Conservation (phyloP, 2,113 vertebrate genomes). For the Galbula dea region DNA sequence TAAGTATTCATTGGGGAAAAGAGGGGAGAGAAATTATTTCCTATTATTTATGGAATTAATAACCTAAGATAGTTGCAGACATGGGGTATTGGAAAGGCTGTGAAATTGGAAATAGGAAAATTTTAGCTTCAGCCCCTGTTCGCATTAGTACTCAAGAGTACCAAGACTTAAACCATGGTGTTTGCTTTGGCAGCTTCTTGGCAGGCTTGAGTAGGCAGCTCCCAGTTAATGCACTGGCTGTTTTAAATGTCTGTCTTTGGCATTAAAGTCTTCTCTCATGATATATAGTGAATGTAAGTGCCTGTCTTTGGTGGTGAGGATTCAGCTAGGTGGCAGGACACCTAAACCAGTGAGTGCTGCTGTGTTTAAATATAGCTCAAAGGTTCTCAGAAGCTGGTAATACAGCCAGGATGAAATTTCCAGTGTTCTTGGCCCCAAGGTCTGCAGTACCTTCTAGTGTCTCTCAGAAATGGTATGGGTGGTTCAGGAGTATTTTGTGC, state of each 20-base stretch:
- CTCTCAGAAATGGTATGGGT: not conserved
- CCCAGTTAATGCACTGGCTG: constrained; percentile 46
- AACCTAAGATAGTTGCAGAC: not conserved
- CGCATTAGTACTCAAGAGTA: not conserved
- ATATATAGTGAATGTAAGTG: not conserved
- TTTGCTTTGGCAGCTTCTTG: not conserved
- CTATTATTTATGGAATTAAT: not conserved
- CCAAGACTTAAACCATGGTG: not conserved
- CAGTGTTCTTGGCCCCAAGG: not conserved
- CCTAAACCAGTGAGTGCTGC: not conserved
- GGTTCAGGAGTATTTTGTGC: not conserved
- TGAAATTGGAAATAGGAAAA: not conserved
- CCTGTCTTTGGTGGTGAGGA: not conserved
- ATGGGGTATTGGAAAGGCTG: not conserved
- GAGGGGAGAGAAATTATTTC: not conserved
- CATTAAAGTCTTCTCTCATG: not conserved
- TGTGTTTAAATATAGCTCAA: not conserved
- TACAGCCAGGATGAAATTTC: not conserved
- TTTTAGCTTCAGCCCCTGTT: not conserved
- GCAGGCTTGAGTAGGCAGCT: not conserved
- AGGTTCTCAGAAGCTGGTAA: not conserved
- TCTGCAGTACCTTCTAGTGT: not conserved
- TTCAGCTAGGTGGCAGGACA: not conserved
- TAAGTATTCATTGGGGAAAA: not conserved
- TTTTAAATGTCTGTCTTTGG: not conserved